A percentile compares a stretch with the other conserved stretches of the same genome.
phyloP scores from a whole-genome alignment of 2,888 invertebrate species.

The Adela reaumurella region DNA sequence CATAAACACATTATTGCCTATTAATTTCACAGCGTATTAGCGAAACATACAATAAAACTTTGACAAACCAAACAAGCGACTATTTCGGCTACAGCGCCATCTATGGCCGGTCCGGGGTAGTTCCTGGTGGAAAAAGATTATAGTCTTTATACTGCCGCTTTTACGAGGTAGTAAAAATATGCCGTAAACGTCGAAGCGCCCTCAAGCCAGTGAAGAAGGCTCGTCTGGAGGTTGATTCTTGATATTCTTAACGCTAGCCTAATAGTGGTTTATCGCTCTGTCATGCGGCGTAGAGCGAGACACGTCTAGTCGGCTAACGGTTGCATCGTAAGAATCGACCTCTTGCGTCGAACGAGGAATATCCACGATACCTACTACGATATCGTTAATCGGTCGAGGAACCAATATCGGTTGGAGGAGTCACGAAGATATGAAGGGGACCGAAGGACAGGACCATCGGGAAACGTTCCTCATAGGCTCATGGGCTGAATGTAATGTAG shows the following conservation, averaged over 20 bases:
- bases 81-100: constrained; percentile 47
- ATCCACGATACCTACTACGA: constrained; percentile 30
- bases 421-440: not conserved
- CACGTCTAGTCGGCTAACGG: no score
- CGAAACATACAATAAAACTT: constrained; percentile 55
- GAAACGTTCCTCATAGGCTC: no score
- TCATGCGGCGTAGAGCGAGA: no score
- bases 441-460: not conserved
- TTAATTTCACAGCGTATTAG: constrained; percentile 58
- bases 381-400: constrained; percentile 55
- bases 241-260: no score
- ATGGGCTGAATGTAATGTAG: no score
- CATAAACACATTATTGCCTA: constrained; percentile 55
- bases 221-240: no score
- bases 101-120: constrained; percentile 29
- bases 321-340: no score
- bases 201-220: not conserved
- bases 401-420: constrained; percentile 36
- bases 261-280: no score
- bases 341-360: no score
- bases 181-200: constrained; percentile 37
- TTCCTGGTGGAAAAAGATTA: constrained; percentile 43
- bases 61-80: constrained; percentile 15
- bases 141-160: constrained; percentile 46
- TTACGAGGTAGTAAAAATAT: constrained; percentile 53